Conservation (phyloP, 2,888 invertebrate genomes). For the Lutraria lutraria region DNA sequence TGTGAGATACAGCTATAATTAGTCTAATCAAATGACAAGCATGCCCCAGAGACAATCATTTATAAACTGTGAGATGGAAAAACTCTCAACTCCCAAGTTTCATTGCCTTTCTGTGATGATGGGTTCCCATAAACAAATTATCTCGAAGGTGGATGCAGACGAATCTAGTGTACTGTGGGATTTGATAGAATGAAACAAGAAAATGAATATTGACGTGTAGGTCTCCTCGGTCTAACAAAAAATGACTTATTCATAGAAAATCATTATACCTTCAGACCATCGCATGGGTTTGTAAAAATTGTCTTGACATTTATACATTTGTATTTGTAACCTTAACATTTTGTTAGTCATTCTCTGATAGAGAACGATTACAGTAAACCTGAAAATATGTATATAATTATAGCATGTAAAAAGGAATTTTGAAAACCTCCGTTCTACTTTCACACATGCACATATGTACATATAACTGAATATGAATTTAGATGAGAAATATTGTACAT, state of each 20-base stretch:
- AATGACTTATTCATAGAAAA: conserved; percentile 5
- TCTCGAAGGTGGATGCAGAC: neutral
- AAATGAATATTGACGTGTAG: neutral
- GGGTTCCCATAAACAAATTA: conserved; percentile 4
- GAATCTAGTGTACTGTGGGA: neutral
- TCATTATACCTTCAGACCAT: neutral
- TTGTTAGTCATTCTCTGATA: neutral
- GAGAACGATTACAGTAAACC: too few relatives aligned
- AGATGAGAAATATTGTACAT: too few relatives aligned
- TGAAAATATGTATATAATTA: too few relatives aligned
- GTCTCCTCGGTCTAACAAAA: neutral
- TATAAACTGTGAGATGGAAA: neutral
- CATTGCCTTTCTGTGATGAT: neutral
- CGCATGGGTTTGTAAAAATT: neutral
- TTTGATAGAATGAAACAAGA: neutral
- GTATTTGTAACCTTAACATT: neutral
- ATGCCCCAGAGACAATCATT: neutral
- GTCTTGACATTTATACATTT: neutral
- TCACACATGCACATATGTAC: too few relatives aligned
- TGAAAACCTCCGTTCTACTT: too few relatives aligned
- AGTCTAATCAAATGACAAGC: neutral
- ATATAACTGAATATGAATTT: too few relatives aligned
- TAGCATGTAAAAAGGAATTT: too few relatives aligned
- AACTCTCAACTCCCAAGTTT: neutral
- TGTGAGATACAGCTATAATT: neutral